A percentile compares a stretch with the other conserved stretches of the same genome.
phyloP scores from a whole-genome alignment of 1,140 invertebrate species.

The Idris sp. region DNA sequence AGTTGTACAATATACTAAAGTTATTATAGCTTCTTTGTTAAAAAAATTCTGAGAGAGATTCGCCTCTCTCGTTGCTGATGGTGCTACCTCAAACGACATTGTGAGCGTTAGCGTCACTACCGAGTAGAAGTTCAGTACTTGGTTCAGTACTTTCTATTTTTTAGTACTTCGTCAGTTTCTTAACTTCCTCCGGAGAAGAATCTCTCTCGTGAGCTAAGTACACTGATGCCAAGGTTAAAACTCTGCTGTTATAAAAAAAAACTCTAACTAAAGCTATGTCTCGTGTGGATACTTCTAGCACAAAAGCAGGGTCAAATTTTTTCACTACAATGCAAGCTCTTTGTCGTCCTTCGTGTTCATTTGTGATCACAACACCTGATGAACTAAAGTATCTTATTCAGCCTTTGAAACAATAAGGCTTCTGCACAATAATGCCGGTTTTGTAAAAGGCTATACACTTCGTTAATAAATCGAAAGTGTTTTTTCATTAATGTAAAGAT shows the following conservation, averaged over 20 bases:
- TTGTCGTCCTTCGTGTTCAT: background rate
- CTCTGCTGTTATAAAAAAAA: no score
- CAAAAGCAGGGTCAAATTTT: background rate
- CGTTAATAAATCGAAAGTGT: background rate
- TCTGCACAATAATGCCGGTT: background rate
- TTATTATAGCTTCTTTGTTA: no score
- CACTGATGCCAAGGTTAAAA: background rate
- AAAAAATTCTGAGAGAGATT: no score
- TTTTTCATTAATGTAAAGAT: background rate
- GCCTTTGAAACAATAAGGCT: background rate
- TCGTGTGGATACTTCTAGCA: background rate
- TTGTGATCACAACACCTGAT: background rate
- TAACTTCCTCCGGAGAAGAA: background rate
- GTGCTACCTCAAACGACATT: constrained; percentile 58
- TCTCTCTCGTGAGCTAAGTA: background rate
- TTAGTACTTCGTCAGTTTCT: no score
- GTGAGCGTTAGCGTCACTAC: constrained; percentile 63
- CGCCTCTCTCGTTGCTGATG: constrained; percentile 47
- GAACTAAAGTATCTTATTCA: background rate
- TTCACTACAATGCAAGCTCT: background rate
- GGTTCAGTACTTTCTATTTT: no score
- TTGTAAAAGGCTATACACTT: background rate
- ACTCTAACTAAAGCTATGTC: background rate
- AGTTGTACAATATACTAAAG: no score
- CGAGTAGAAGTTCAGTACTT: constrained; percentile 41